Base-by-base conservation (phyloP, 1,140 invertebrate species). In the Holotrichia oblita region DNA sequence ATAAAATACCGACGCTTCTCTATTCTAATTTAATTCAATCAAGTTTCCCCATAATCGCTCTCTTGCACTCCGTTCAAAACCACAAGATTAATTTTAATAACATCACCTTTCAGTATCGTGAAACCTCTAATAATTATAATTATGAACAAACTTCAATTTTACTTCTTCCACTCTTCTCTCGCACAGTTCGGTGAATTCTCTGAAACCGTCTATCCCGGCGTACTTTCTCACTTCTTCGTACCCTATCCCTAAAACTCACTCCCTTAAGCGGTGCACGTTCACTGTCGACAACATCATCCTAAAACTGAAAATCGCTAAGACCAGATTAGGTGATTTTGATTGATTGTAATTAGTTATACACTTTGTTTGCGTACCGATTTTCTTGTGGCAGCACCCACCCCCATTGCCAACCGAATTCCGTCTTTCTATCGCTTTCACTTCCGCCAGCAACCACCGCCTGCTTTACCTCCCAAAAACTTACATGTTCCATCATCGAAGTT, bases 301-400 rank as follows among this genome's bases (percentile, higher is more conserved):
- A 69, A 69, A 69, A 69, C 22, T 69, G 61, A 74, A 74, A 74
- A 74, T 74, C 73, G 34, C 41, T 42, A 74, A 40, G 34, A 48
- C 74, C 61, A 78, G 79, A 80, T 80, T 80, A 80, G 55, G 73
- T 76, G 73, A 78, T 78, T 77, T 80, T 80, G 79, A 80, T 80
- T 80, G 79, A 80, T 80, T 80, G 79, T 80, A 80, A 80, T 80
- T 80, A 80, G 77, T 80, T 80, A 80, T 76, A 80, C 41, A 78
- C 59, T 80, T 80, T 78, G 79, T 80, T 79, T 79, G 73, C 74
- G 79, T 27, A 69, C 61, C 27, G 61, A 69, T 69, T 69, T 69
- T 69, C 61, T 69, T 69, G 61, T 22, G 22, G 61, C 20, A 22
- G 17, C 27, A 7, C 9, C 61, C 61, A 20, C 2, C 22, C 22